A percentile compares a stretch with the other conserved stretches of the same genome.
Evolutionary conservation across 2,888 invertebrate species (phyloP).

Genomic region (Polydrusus tereticollis): DNA sequence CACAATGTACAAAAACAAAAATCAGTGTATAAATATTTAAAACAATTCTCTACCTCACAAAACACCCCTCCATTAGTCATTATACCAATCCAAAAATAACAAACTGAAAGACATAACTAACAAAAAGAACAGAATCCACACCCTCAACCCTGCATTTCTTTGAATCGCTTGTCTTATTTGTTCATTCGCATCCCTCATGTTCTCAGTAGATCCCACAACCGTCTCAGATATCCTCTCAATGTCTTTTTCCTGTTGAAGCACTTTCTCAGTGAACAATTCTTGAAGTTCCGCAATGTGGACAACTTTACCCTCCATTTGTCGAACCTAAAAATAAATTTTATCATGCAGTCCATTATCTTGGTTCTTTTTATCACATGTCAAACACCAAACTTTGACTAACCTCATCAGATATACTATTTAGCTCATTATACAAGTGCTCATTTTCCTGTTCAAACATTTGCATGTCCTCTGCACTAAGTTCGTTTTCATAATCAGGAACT

Average conservation of each 20-base stretch:
- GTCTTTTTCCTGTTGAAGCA: constrained; percentile 93
- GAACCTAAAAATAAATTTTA: constrained; percentile 26
- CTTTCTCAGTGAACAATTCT: constrained; percentile 96
- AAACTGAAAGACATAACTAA: constrained; percentile 96
- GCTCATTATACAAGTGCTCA: constrained; percentile 85
- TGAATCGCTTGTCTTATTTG: constrained; percentile 98
- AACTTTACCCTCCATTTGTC: constrained; percentile 90
- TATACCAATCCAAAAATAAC: constrained; percentile 98
- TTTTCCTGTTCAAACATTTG: constrained; percentile 96
- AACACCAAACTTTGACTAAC: constrained; percentile 71
- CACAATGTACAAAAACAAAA: neutral
- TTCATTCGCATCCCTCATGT: constrained; percentile 96
- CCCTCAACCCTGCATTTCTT: constrained; percentile 94
- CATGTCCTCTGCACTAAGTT: constrained; percentile 86
- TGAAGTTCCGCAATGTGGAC: constrained; percentile 96
- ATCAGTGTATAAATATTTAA: neutral
- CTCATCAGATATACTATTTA: constrained; percentile 91
- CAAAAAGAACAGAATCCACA: constrained; percentile 95
- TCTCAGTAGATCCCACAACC: constrained; percentile 93
- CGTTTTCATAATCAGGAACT: constrained; percentile 71
- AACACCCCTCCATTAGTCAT: constrained; percentile 76
- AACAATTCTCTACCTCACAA: neutral
- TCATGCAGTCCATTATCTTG: neutral
- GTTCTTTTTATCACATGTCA: neutral
- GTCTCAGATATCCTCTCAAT: constrained; percentile 91